Evolutionary conservation across 2,797 vertebrate species (phyloP).

Genomic region (Pseudopleuronectes americanus): DNA sequence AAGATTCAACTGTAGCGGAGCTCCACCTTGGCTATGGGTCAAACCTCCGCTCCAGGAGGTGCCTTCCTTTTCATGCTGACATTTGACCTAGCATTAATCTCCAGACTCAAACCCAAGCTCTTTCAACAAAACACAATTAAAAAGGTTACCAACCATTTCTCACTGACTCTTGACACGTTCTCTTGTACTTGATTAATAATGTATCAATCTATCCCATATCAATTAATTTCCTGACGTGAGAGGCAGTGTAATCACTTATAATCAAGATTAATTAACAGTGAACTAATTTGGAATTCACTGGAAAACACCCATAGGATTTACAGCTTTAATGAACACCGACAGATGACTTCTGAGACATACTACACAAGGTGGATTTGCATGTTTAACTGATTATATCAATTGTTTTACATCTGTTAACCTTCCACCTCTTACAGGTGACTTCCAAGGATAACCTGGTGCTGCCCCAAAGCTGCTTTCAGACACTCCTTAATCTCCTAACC

Average conservation of each 20-base stretch:
- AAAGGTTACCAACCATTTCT: not conserved
- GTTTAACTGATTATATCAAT: slow-evolving; percentile 28
- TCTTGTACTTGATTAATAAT: slow-evolving; percentile 56
- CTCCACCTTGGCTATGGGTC: too few species aligned
- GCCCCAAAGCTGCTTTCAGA: not conserved
- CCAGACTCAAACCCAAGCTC: not conserved
- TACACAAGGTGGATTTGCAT: slow-evolving; percentile 20
- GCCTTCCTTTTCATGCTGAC: not conserved
- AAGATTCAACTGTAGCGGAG: too few species aligned
- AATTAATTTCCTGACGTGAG: slow-evolving; percentile 41
- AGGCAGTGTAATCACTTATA: slow-evolving; percentile 45
- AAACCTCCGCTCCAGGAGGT: not conserved
- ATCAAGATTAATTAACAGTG: slow-evolving; percentile 66
- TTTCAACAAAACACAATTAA: slow-evolving; percentile 6
- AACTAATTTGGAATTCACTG: slow-evolving; percentile 55
- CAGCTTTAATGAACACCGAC: slow-evolving; percentile 45
- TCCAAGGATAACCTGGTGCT: not conserved
- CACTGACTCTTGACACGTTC: slow-evolving; percentile 28
- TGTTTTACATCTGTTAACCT: slow-evolving; percentile 47
- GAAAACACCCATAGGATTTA: slow-evolving; percentile 40
- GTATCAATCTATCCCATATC: slow-evolving; percentile 48
- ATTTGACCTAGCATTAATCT: not conserved
- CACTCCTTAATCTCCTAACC: too few species aligned
- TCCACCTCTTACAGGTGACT: slow-evolving; percentile 2
- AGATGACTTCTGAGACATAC: slow-evolving; percentile 25